These are phyloP conservation scores for Halocynthia roretzi DNA, from an alignment of 23 tunicate genomes.

Conservation along the genomic window DNA sequence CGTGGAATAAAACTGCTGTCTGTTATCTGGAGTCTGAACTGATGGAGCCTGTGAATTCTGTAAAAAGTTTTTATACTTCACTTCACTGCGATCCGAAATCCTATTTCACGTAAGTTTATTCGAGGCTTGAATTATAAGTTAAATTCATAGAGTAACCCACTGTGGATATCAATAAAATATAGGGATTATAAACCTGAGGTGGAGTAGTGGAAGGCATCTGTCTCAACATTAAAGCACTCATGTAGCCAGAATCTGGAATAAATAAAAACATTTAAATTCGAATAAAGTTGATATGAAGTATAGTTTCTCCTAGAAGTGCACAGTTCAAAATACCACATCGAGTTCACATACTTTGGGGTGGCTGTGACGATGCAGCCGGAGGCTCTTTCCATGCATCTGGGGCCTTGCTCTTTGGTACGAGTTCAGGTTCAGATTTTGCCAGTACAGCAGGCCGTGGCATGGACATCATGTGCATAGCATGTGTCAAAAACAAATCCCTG, in stretches of 20 bases:
- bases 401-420: no score
- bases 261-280: no score
- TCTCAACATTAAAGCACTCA: conserved; percentile 23
- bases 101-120: no score
- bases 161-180: not conserved
- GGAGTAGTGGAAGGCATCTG: not conserved
- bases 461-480: no score
- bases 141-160: no score
- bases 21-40: not conserved
- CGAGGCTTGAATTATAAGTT: no score
- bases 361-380: not conserved
- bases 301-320: no score
- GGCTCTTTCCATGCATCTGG: no score
- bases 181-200: not conserved
- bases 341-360: conserved; percentile 1
- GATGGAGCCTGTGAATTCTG: conserved; percentile 2
- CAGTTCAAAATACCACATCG: not conserved
- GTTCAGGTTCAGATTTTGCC: not conserved
- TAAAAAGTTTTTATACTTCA: not conserved
- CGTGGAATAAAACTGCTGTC: conserved; percentile 8
- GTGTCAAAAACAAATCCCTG: no score
- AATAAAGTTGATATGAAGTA: no score
- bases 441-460: not conserved
- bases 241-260: not conserved
- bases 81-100: no score